Conservation (phyloP, 1,140 invertebrate genomes). For the Cydia pomonella region DNA sequence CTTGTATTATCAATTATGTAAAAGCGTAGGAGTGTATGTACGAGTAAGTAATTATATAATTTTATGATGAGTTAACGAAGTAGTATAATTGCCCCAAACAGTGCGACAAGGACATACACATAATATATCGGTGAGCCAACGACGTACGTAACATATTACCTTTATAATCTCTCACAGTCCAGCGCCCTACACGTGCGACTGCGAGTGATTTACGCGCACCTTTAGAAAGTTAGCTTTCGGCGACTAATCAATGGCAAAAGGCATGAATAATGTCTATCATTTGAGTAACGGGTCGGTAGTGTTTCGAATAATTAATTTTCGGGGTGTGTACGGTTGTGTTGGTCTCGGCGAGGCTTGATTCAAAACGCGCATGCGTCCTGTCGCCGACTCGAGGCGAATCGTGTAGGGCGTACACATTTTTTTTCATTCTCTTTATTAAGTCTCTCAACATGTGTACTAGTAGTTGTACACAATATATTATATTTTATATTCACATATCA, state of each 20-base stretch:
- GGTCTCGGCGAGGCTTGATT: slow-evolving; percentile 43
- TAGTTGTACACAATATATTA: not conserved
- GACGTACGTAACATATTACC: not conserved
- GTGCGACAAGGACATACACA: not conserved
- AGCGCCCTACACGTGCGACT: slow-evolving; percentile 28
- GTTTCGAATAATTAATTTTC: slow-evolving; percentile 70
- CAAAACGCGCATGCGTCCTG: slow-evolving; percentile 58
- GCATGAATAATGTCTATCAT: slow-evolving; percentile 54
- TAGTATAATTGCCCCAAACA: not conserved
- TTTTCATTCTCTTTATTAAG: not conserved
- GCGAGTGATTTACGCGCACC: slow-evolving; percentile 27
- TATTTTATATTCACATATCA: not conserved
- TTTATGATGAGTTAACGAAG: not conserved
- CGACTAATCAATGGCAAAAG: slow-evolving; percentile 51
- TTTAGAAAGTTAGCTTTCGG: slow-evolving; percentile 33
- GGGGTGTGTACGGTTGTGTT: slow-evolving; percentile 56
- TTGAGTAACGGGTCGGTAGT: slow-evolving; percentile 50
- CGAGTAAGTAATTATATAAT: too few species aligned
- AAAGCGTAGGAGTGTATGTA: too few species aligned
- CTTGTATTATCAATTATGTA: too few species aligned
- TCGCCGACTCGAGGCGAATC: slow-evolving; percentile 52
- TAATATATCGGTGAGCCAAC: not conserved
- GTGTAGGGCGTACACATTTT: slow-evolving; percentile 46
- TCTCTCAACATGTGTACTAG: not conserved
- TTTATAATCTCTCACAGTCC: slow-evolving; percentile 19